These are phyloP conservation scores for Malaclemys terrapin DNA, from an alignment of 2,113 vertebrate species.

Conservation along the genomic window DNA sequence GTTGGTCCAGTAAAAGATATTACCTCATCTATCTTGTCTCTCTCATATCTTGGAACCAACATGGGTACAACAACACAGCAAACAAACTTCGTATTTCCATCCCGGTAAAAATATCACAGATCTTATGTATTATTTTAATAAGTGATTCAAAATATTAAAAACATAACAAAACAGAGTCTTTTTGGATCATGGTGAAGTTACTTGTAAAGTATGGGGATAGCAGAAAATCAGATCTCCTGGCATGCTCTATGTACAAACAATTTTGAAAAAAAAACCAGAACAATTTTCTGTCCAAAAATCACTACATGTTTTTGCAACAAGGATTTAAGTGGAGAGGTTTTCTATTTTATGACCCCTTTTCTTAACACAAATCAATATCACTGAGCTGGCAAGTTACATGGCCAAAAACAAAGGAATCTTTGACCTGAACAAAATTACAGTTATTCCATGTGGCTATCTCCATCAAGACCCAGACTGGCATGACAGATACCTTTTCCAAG, in stretches of 20 bases:
- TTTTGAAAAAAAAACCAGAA: not conserved
- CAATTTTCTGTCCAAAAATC: not conserved
- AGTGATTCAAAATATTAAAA: not conserved
- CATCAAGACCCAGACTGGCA: not conserved
- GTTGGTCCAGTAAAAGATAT: not conserved
- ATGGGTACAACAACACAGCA: not conserved
- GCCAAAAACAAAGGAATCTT: constrained; percentile 8
- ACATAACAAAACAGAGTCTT: constrained; percentile 19
- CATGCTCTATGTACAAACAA: not conserved
- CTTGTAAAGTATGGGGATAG: constrained; percentile 19
- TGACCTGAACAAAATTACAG: not conserved
- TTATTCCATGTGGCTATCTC: not conserved
- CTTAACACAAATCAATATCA: not conserved
- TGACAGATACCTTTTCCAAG: rapidly evolving
- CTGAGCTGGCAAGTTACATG: not conserved
- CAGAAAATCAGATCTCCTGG: not conserved
- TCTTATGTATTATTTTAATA: not conserved
- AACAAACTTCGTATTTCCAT: not conserved
- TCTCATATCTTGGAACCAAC: not conserved
- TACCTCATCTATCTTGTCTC: not conserved
- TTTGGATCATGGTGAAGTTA: not conserved
- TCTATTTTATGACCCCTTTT: not conserved
- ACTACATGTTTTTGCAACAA: not conserved
- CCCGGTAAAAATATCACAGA: not conserved
- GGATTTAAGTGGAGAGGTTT: not conserved